Evolutionary conservation across 2,113 vertebrate genomes (phyloP), one percentile per base, ranked within the genome.

Genomic region (Syrmaticus mikado): DNA sequence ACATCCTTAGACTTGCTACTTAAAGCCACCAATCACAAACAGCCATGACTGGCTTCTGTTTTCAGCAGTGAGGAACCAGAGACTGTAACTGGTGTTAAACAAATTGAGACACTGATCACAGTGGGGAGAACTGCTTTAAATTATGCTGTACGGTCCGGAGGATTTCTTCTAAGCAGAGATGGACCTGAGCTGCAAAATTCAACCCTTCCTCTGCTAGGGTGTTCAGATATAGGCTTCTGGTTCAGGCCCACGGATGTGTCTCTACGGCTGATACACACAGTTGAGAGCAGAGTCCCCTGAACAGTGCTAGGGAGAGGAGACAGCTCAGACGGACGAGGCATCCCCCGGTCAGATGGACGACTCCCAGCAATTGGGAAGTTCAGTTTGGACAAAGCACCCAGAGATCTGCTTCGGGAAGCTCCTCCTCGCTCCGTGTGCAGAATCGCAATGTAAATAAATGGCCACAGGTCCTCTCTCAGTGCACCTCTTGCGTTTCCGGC

Each of bases 21-120:
- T 97, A 97, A 97, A 98, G 97, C 97, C 98, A 97, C 97, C 95
- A 96, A 94, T 95, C 36, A 38, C 93, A 93, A 96, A 93, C 46
- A 11, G 79, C 93, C 95, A 94, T 77, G 86, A 93, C 87, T 85
- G 93, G 87, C 89, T 94, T 91, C 93, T 8, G 1, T 95, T 95
- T 93, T 95, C 85, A 90, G 91, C 94, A 90, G 92, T 96, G 82
- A 96, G 88, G 92, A 97, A 96, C 87, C 93, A 85, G 94, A 94
- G 82, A 94, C 93, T 96, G 93, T 96, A 91, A 85, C 25, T 87
- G 95, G 92, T 85, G 89, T 95, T 95, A 87, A 96, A 91, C 92
- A 90, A 93, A 93, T 95, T 71, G 94, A 96, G 95, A 95, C 92
- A 95, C 96, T 30, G 55, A 96, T 94, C 96, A 94, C 94, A 92